A percentile compares a stretch with the other conserved stretches of the same genome.
These are phyloP conservation scores for Zoanthus solanderi DNA, from an alignment of 92 coral and sea anemone genomes.

Conservation along the genomic window DNA sequence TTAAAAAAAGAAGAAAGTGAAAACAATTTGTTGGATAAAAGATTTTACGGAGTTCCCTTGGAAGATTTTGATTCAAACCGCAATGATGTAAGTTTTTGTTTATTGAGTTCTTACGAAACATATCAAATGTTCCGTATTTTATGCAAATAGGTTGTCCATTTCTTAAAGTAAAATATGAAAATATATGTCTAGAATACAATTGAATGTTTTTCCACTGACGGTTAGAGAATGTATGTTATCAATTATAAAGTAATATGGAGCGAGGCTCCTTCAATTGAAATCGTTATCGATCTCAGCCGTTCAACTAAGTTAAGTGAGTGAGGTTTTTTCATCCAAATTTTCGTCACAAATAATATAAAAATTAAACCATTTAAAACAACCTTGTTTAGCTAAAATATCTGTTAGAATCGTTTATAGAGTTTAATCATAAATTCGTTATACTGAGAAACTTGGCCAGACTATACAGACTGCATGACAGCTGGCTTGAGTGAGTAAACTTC, in stretches of 20 bases:
- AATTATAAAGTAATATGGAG: background rate
- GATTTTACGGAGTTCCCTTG: slow-evolving; percentile 60
- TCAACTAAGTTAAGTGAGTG: background rate
- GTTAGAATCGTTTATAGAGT: background rate
- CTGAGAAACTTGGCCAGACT: background rate
- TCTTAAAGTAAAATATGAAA: background rate
- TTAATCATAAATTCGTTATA: background rate
- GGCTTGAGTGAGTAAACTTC: background rate
- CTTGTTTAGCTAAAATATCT: background rate
- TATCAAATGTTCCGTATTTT: background rate
- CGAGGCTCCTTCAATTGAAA: background rate
- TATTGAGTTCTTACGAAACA: background rate
- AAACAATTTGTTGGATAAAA: slow-evolving; percentile 7
- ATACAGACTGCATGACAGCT: background rate
- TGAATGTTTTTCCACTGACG: background rate
- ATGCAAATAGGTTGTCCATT: slow-evolving; percentile 19
- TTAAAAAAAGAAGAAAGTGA: background rate
- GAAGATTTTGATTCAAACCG: slow-evolving; percentile 82
- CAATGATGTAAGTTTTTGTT: slow-evolving; percentile 71
- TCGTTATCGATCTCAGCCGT: background rate
- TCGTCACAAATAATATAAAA: background rate
- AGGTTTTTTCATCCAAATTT: background rate
- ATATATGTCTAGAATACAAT: background rate
- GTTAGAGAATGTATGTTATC: background rate
- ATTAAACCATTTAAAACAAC: background rate